Evolutionary conservation across 2,113 vertebrate species (phyloP), one percentile per base, ranked within the genome.

Genomic region (Arizona elegans): DNA sequence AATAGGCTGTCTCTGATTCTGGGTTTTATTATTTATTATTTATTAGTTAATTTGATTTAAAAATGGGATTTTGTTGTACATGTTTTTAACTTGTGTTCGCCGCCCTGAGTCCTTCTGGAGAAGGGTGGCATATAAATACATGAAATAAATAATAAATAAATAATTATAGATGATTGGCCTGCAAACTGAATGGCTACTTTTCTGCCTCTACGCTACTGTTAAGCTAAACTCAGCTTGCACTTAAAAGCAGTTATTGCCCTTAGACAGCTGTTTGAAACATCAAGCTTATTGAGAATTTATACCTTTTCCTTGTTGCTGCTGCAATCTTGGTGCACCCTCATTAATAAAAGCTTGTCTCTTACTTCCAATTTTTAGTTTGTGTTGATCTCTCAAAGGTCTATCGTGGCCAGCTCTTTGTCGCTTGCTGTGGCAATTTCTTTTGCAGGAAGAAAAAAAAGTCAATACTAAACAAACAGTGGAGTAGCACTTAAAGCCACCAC

Each of bases 301-400:
- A 89, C 54, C 13, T 54, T 93, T 90, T 50, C 56, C 92, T 53
- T 11, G 47, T 38, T 38, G 10, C 92, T 93, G 56, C 19, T 87
- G 50, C 55, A 59, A 62, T 54, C 58, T n/a, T 89, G 86, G 47
- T 29, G 53, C 56, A 55, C 5, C 33, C 23, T 90, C 89, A 90
- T 90, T 90, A 90, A 93, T 90, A 90, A 87, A 90, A 90, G 65
- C 90, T 87, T 93, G 47, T 86, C 75, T 90, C 50, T 87, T 90
- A 62, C 8, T 93, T 93, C 12, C 90, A n/a, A 26, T 89, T 93
- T 94, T 92, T 88, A 75, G 17, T 94, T 43, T 88, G 93, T 58
- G 89, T 53, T 91, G 7, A 5, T 87, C 33, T 96, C 93, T 19
- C 3, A 90, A 52, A 24, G 58, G 52, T 87, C 33, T 59, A 19